These are phyloP conservation scores for Phrynocephalus vlangalii DNA, from an alignment of 2,797 vertebrate species.

Conservation along the genomic window DNA sequence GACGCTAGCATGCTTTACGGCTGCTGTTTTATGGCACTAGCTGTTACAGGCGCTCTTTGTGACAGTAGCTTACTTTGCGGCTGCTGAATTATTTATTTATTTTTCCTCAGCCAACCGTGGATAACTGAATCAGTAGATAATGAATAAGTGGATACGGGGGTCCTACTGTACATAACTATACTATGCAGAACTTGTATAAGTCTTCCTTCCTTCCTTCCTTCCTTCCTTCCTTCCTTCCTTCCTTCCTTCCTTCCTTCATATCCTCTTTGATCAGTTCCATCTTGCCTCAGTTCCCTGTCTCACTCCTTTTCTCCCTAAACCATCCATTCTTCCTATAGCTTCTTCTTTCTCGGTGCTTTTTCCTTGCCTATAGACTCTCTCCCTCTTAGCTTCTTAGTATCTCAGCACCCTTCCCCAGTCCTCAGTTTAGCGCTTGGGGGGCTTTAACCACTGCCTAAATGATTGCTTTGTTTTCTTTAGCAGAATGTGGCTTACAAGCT, in stretches of 20 bases:
- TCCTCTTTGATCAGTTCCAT: neutral
- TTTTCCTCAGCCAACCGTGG: no score
- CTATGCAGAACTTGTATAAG: neutral
- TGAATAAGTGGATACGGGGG: no score
- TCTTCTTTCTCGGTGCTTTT: neutral
- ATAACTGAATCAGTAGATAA: no score
- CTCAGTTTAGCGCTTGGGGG: no score
- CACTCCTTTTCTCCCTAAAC: neutral
- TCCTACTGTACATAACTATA: neutral
- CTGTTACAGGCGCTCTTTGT: no score
- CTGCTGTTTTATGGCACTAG: no score
- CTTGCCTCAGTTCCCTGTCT: neutral
- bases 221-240: no score
- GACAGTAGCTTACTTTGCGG: no score
- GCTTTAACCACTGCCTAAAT: neutral
- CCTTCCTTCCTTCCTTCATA: no score
- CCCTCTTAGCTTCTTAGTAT: neutral
- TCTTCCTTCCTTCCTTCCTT: no score
- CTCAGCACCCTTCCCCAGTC: neutral
- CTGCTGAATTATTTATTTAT: no score
- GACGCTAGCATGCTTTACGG: no score
- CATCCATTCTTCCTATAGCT: neutral
- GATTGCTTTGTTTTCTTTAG: neutral
- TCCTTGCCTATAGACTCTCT: neutral
- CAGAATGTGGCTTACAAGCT: neutral